Conservation (phyloP, 2,113 vertebrate genomes). For the Grallaria varia region DNA sequence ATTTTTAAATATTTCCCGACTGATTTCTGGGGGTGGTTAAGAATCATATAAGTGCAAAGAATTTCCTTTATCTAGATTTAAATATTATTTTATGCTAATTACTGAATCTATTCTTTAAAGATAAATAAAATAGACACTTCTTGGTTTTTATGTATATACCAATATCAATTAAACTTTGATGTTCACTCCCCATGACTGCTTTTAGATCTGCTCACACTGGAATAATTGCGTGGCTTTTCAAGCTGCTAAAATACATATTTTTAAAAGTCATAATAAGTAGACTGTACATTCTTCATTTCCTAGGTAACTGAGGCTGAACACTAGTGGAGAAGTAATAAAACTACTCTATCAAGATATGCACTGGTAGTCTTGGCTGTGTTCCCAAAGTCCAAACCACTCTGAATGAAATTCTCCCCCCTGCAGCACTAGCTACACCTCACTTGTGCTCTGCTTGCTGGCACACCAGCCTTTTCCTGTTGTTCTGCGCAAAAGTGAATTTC, state of each 20-base stretch:
- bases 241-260: not conserved
- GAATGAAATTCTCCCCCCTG: not conserved
- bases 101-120: not conserved
- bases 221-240: not conserved
- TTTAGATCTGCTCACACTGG: not conserved
- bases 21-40: not conserved
- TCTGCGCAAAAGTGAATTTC: not conserved
- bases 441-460: not conserved
- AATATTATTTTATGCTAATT: slow-evolving; percentile 23
- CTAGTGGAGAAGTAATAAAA: not conserved
- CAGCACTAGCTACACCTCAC: not conserved
- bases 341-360: not conserved
- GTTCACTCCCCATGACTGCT: not conserved
- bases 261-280: not conserved
- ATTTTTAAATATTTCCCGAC: not conserved
- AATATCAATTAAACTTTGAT: not conserved
- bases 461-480: not conserved
- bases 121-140: not conserved
- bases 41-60: not conserved
- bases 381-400: not conserved
- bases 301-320: not conserved
- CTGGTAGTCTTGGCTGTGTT: not conserved
- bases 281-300: not conserved
- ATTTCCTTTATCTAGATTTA: not conserved
- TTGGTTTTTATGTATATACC: not conserved